These are phyloP conservation scores for Pterois miles DNA, from an alignment of 2,797 vertebrate genomes.

Conservation along the genomic window DNA sequence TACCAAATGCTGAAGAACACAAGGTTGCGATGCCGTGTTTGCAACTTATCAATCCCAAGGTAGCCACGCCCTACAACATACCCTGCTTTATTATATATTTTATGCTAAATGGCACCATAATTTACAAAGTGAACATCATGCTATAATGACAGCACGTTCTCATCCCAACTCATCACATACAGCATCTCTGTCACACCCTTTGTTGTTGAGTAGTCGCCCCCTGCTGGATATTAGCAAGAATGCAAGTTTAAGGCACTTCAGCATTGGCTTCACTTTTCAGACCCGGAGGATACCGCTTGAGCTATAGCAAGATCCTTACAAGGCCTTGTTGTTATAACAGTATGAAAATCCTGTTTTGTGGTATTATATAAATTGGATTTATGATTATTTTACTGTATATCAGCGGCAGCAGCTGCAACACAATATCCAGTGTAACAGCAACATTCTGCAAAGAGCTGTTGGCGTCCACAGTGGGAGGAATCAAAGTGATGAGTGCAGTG, in stretches of 20 bases:
- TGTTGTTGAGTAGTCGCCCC: background rate
- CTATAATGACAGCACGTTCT: background rate
- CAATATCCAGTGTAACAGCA: background rate
- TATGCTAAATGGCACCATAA: background rate
- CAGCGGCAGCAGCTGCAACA: background rate
- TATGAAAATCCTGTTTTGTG: background rate
- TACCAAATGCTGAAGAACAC: no score
- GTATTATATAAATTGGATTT: background rate
- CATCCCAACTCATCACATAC: background rate
- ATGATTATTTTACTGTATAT: background rate
- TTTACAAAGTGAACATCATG: background rate
- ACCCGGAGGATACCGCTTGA: background rate
- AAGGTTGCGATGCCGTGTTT: background rate
- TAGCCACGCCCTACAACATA: no score
- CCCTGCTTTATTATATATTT: background rate
- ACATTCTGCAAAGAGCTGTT: constrained; percentile 7
- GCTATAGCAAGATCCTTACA: background rate
- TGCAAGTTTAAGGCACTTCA: background rate
- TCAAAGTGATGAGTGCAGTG: constrained; percentile 39
- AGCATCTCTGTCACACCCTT: background rate
- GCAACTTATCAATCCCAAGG: background rate
- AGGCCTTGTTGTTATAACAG: background rate
- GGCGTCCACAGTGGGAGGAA: constrained; percentile 25
- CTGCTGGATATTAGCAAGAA: background rate
- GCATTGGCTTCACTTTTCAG: background rate